Evolutionary conservation across 2,113 vertebrate species (phyloP).

Genomic region (Agelaius tricolor): DNA sequence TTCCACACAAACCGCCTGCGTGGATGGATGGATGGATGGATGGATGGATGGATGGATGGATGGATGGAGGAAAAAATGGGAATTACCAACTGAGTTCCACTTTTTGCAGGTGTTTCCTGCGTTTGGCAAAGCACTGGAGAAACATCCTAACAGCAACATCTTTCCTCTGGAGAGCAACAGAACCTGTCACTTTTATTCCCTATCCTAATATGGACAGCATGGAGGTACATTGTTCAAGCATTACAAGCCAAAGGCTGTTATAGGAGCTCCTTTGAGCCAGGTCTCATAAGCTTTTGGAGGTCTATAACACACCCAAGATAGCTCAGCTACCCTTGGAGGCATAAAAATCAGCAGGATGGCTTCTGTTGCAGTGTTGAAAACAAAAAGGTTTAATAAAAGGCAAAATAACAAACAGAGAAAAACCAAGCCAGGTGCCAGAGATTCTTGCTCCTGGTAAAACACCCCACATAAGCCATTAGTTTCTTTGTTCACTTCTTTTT

Average conservation of each 20-base stretch:
- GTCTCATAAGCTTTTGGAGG: no score
- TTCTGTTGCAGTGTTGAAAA: no score
- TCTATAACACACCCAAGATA: no score
- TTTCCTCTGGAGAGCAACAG: not conserved
- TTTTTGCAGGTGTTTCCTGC: accelerated
- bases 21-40: not conserved
- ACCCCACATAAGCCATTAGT: no score
- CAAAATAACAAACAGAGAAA: no score
- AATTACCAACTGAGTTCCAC: accelerated
- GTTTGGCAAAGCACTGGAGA: not conserved
- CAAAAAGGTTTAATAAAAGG: no score
- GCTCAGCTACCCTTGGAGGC: no score
- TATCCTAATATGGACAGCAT: not conserved
- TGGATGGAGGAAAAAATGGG: not conserved
- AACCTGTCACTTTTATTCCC: not conserved
- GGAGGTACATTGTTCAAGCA: not conserved
- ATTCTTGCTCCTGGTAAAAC: no score
- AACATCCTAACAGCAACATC: not conserved
- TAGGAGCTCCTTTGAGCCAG: no score
- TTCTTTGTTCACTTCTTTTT: no score
- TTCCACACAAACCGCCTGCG: constrained; percentile 95
- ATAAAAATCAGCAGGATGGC: no score
- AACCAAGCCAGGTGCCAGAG: no score
- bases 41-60: not conserved
- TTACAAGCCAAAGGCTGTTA: not conserved